A percentile compares a stretch with the other conserved stretches of the same genome.
These are phyloP conservation scores for Sinocyclocheilus maitianheensis DNA, from an alignment of 2,113 vertebrate genomes.

Conservation along the genomic window DNA sequence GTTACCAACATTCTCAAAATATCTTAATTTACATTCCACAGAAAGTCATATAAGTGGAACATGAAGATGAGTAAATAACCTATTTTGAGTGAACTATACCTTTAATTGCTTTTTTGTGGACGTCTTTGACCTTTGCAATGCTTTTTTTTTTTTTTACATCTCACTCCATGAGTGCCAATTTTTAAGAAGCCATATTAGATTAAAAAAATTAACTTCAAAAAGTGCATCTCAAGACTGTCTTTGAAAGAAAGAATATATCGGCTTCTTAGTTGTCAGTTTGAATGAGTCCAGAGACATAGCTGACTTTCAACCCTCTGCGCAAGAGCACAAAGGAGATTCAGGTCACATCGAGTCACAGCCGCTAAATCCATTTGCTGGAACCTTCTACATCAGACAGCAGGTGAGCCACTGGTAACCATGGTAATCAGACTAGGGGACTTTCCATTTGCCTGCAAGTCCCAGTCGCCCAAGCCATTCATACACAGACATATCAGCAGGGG, in stretches of 20 bases:
- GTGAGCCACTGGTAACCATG: constrained; percentile 29
- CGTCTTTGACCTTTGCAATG: no score
- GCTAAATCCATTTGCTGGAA: constrained; percentile 26
- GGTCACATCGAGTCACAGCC: constrained; percentile 36
- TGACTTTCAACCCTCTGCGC: constrained; percentile 21
- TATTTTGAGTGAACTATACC: no score
- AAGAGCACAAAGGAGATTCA: constrained; percentile 33
- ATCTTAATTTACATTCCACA: no score
- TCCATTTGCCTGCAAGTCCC: constrained; percentile 4
- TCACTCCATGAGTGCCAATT: not conserved
- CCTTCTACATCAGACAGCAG: constrained; percentile 22
- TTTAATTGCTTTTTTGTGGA: no score
- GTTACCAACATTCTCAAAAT: no score
- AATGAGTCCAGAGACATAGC: not conserved
- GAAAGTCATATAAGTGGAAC: no score
- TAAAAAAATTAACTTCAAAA: not conserved
- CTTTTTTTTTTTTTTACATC: not conserved
- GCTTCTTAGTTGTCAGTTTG: not conserved
- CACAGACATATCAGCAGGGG: not conserved
- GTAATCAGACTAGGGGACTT: constrained; percentile 29
- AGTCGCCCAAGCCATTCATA: not conserved
- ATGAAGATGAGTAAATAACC: no score
- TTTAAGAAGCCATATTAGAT: no score
- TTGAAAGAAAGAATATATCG: not conserved
- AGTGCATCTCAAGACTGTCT: not conserved